phyloP scores from a whole-genome alignment of 2,888 invertebrate species.

The Torymus tubicola region DNA sequence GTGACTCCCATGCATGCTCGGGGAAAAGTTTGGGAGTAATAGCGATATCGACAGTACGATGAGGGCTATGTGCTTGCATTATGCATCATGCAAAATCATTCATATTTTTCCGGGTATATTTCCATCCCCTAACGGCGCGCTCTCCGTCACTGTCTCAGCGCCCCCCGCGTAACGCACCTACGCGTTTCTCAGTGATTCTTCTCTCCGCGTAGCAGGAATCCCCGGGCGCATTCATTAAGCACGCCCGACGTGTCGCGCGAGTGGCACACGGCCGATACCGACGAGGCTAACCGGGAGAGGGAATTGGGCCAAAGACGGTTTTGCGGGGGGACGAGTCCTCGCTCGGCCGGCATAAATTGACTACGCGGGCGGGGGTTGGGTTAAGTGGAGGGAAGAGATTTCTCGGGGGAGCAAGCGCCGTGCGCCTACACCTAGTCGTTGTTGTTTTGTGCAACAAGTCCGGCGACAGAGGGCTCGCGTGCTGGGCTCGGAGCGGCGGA shows the following conservation, averaged over 20 bases:
- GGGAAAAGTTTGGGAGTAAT: too few relatives aligned
- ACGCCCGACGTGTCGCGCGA: conserved; percentile 7
- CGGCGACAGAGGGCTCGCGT: too few relatives aligned
- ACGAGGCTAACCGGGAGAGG: neutral
- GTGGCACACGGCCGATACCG: conserved; percentile 25
- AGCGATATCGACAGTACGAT: too few relatives aligned
- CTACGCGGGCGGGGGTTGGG: neutral
- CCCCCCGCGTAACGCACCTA: too few relatives aligned
- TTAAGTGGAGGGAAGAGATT: conserved; percentile 22
- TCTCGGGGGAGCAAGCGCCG: neutral
- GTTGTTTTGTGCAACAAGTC: conserved; percentile 47
- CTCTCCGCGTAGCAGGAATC: neutral
- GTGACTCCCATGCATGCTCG: too few relatives aligned
- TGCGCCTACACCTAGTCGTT: too few relatives aligned
- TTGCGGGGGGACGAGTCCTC: conserved; percentile 30
- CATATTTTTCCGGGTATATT: neutral
- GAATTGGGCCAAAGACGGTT: conserved; percentile 40
- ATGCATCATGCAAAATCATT: neutral
- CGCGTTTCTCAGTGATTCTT: too few relatives aligned
- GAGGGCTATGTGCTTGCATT: too few relatives aligned
- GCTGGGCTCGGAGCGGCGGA: too few relatives aligned
- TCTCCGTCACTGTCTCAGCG: conserved; percentile 2
- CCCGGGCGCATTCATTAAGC: conserved; percentile 22
- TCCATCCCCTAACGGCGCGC: neutral
- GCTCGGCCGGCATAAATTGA: conserved; percentile 42